These are phyloP conservation scores for Rhinogobio ventralis DNA, from an alignment of 2,797 vertebrate species.

Conservation along the genomic window DNA sequence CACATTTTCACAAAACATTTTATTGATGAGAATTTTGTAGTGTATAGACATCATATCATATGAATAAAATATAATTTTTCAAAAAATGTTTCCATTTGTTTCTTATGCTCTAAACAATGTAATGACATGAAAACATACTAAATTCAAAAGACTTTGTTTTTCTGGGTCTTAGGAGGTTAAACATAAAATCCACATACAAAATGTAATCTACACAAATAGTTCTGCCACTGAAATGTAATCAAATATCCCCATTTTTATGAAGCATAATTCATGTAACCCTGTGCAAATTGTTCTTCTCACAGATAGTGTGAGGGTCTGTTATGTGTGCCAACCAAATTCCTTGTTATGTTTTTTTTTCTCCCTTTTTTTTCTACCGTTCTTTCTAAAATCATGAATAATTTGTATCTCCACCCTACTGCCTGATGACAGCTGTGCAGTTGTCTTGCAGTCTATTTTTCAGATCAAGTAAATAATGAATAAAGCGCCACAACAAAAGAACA, in stretches of 20 bases:
- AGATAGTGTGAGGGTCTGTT: conserved; percentile 57
- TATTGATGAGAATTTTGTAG: background rate
- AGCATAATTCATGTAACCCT: conserved; percentile 35
- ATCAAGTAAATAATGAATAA: conserved; percentile 86
- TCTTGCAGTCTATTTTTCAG: conserved; percentile 80
- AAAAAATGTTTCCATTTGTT: too few relatives aligned
- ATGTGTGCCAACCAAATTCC: conserved; percentile 67
- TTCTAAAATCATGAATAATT: conserved; percentile 81
- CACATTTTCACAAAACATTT: background rate
- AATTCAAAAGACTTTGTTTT: too few relatives aligned
- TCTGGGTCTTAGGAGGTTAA: background rate
- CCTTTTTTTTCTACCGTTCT: conserved; percentile 68
- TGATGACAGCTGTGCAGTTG: conserved; percentile 82
- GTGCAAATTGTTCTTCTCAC: conserved; percentile 47
- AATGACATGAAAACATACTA: too few relatives aligned
- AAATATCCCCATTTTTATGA: background rate
- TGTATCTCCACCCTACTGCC: conserved; percentile 76
- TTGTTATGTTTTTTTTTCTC: conserved; percentile 64
- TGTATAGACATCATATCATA: background rate
- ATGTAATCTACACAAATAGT: background rate
- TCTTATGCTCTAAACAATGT: too few relatives aligned
- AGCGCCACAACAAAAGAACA: conserved; percentile 78
- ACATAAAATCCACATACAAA: background rate
- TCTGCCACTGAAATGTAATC: background rate
- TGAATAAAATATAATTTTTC: too few relatives aligned